Conservation (phyloP, 1,140 invertebrate genomes). For the Orius insidiosus region DNA sequence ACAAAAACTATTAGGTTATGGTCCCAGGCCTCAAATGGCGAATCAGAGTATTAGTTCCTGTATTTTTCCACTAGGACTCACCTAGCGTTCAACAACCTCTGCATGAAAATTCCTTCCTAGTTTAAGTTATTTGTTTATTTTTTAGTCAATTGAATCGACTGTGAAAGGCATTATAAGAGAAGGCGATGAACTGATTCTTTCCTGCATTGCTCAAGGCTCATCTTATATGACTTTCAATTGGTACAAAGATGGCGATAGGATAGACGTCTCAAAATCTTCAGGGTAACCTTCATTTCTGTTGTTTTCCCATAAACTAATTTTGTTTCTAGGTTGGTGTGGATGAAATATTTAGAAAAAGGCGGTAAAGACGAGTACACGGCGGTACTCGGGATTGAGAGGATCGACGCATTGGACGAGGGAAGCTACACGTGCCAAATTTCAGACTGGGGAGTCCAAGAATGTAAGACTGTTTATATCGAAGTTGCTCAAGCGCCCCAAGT, state of each 20-base stretch:
- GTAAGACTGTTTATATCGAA: conserved; percentile 44
- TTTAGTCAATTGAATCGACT: too few species aligned
- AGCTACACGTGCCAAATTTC: conserved; percentile 52
- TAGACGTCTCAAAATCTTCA: conserved; percentile 52
- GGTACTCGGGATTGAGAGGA: conserved; percentile 44
- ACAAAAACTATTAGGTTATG: too few species aligned
- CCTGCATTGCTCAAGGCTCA: conserved; percentile 56
- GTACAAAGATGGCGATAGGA: conserved; percentile 58
- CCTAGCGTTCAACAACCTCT: too few species aligned
- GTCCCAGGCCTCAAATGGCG: too few species aligned
- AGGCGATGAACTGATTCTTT: conserved; percentile 55
- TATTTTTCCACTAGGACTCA: too few species aligned
- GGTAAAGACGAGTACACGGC: conserved; percentile 47
- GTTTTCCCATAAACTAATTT: too few species aligned
- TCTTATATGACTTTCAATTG: conserved; percentile 51
- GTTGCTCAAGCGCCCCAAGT: conserved; percentile 48
- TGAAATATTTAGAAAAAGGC: conserved; percentile 33
- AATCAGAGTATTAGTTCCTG: too few species aligned
- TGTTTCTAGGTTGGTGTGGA: conserved; percentile 29
- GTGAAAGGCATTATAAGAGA: conserved; percentile 28
- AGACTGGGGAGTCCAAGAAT: conserved; percentile 53
- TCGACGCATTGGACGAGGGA: conserved; percentile 45
- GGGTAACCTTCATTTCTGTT: too few species aligned
- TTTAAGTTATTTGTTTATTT: too few species aligned
- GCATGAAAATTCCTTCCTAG: too few species aligned